These are phyloP conservation scores for Agrenia bidenticulata DNA, from an alignment of 2,888 invertebrate genomes.

Conservation along the genomic window DNA sequence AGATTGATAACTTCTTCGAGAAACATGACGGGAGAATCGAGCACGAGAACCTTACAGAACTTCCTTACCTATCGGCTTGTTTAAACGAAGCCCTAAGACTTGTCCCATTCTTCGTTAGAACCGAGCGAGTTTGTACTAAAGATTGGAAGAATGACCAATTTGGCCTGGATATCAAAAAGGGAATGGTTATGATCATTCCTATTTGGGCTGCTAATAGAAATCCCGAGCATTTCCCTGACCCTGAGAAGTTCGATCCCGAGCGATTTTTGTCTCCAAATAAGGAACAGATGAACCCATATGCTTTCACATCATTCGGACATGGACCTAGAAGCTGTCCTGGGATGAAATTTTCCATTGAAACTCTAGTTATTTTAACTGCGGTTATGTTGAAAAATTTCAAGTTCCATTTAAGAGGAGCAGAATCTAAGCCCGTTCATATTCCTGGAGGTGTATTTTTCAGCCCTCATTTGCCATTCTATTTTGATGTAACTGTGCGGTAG, in stretches of 20 bases:
- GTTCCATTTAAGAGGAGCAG: slow-evolving; percentile 18
- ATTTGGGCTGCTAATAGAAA: slow-evolving; percentile 41
- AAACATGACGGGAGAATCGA: slow-evolving; percentile 40
- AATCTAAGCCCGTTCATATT: slow-evolving; percentile 20
- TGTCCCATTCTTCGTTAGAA: slow-evolving; percentile 38
- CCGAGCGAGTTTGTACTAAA: slow-evolving; percentile 46
- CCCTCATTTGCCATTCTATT: slow-evolving; percentile 28
- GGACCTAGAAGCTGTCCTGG: slow-evolving; percentile 38
- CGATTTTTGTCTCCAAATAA: slow-evolving; percentile 44
- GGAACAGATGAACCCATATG: slow-evolving; percentile 40
- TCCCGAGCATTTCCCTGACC: slow-evolving; percentile 37
- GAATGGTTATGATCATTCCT: slow-evolving; percentile 38
- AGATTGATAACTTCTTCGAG: slow-evolving; percentile 39
- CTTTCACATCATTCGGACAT: slow-evolving; percentile 28
- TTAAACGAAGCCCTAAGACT: slow-evolving; percentile 42
- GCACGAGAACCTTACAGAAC: slow-evolving; percentile 40
- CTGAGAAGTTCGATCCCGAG: slow-evolving; percentile 43
- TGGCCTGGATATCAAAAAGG: slow-evolving; percentile 38
- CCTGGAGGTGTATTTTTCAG: slow-evolving; percentile 30
- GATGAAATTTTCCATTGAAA: slow-evolving; percentile 28
- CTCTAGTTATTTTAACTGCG: slow-evolving; percentile 24
- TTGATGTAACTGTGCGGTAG: slow-evolving; percentile 14
- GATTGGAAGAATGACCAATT: slow-evolving; percentile 40
- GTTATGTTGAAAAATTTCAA: slow-evolving; percentile 20
- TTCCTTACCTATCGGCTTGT: slow-evolving; percentile 42